phyloP scores from a whole-genome alignment of 2,888 invertebrate species.

The Eristalis arbustorum region DNA sequence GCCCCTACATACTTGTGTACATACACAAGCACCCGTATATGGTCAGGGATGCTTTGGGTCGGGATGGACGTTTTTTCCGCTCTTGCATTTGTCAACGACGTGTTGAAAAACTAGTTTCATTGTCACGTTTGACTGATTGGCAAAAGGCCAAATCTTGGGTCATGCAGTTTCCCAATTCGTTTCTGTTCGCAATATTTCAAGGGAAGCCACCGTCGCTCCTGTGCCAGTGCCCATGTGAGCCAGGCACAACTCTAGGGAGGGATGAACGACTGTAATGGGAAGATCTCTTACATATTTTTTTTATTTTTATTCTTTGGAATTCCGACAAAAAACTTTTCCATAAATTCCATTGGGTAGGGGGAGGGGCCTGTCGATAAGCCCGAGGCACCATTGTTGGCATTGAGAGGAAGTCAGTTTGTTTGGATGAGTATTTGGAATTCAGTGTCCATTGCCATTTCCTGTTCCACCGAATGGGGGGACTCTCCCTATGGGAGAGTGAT shows the following conservation, averaged over 20 bases:
- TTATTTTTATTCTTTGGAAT: background rate
- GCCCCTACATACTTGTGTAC: background rate
- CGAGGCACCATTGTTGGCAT: constrained; percentile 14
- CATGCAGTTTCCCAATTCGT: constrained; percentile 17
- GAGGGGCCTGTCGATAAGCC: constrained; percentile 11
- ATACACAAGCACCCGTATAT: background rate
- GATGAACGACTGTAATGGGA: background rate
- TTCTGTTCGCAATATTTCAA: constrained; percentile 39
- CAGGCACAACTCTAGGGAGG: background rate
- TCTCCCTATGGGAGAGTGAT: constrained; percentile 31
- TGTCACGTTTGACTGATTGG: constrained; percentile 61
- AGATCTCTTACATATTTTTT: constrained; percentile 28
- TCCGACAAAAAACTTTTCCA: constrained; percentile 25
- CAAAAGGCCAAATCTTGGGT: constrained; percentile 25
- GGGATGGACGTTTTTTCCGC: constrained; percentile 16
- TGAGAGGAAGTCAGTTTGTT: constrained; percentile 11
- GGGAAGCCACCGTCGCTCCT: constrained; percentile 29
- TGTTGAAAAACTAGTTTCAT: constrained; percentile 56
- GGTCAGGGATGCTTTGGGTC: constrained; percentile 24
- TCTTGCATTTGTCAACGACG: constrained; percentile 3
- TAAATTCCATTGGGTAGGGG: constrained; percentile 12
- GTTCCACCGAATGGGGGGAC: background rate
- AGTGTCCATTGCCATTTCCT: constrained; percentile 12
- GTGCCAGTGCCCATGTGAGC: background rate
- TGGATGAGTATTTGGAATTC: constrained; percentile 12